Conservation (phyloP, 2,113 vertebrate species). For the Leuciscus idus region DNA sequence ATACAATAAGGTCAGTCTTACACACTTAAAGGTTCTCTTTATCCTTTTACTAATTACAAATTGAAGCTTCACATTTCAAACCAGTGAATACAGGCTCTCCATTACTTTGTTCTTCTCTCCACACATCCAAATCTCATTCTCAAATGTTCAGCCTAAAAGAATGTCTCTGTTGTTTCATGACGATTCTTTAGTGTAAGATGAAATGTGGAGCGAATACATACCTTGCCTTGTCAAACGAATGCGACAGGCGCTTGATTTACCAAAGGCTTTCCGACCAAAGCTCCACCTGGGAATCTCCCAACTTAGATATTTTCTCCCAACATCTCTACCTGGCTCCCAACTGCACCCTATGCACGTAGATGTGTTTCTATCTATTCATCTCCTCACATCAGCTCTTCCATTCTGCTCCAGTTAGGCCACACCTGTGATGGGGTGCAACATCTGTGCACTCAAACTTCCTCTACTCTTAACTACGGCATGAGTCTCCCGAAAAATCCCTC, state of each 20-base stretch:
- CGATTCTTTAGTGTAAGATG: background rate
- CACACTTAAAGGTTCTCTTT: background rate
- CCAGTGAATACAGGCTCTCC: background rate
- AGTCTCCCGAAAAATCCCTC: background rate
- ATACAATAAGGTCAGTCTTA: background rate
- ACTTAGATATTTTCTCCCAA: background rate
- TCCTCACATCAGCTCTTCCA: background rate
- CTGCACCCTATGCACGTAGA: background rate
- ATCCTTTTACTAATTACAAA: background rate
- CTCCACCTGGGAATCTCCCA: conserved; percentile 2
- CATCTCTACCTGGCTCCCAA: conserved; percentile 19
- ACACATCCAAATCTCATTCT: conserved; percentile 10
- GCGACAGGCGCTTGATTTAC: background rate
- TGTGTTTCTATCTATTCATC: background rate
- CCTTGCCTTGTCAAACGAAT: background rate
- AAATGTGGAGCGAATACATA: background rate
- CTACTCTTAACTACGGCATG: background rate
- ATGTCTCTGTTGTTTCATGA: background rate
- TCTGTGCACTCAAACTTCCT: conserved; percentile 25
- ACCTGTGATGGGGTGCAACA: conserved; percentile 24
- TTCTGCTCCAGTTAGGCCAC: background rate
- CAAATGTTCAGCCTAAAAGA: conserved; percentile 12
- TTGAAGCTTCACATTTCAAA: background rate
- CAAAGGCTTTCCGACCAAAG: background rate
- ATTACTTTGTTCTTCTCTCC: background rate